Percentiles rank a stretch among this genome's conserved stretches.
phyloP scores from a whole-genome alignment of 2,888 invertebrate species.

The Apamea sordens region DNA sequence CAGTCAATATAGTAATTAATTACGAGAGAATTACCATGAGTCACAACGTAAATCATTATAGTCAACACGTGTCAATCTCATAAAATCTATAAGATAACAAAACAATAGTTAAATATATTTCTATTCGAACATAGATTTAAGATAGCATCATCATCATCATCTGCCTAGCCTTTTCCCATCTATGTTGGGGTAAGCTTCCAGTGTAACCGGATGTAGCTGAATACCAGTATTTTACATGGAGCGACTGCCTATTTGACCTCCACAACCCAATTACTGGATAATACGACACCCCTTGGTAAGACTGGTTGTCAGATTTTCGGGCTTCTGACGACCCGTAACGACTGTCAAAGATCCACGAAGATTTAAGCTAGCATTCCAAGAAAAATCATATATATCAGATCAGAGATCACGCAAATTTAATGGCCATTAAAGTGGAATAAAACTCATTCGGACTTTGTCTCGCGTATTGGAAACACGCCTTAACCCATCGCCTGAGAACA shows the following conservation, averaged over 20 bases:
- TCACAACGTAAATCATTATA: neutral
- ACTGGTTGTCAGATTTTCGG: too few species aligned
- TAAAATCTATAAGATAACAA: neutral
- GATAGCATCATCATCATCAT: too few species aligned
- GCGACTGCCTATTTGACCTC: too few species aligned
- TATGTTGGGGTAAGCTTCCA: too few species aligned
- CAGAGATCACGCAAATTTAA: neutral
- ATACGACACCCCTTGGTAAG: too few species aligned
- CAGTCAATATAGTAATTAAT: neutral
- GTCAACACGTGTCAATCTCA: slow-evolving; percentile 24
- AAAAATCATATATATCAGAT: too few species aligned
- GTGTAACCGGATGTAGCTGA: too few species aligned
- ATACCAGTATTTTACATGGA: too few species aligned
- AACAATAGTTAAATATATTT: slow-evolving; percentile 15
- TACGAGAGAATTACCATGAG: neutral
- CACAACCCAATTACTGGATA: too few species aligned
- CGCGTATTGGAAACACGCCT: slow-evolving; percentile 30
- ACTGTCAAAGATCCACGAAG: too few species aligned
- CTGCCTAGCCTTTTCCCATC: too few species aligned
- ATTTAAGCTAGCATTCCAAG: neutral
- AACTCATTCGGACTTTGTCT: slow-evolving; percentile 20
- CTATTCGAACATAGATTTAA: neutral
- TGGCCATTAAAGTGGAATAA: neutral
- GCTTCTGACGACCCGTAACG: too few species aligned
- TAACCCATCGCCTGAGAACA: slow-evolving; percentile 42